Base-by-base conservation (phyloP, 1,140 invertebrate genomes). In the Plodia interpunctella region DNA sequence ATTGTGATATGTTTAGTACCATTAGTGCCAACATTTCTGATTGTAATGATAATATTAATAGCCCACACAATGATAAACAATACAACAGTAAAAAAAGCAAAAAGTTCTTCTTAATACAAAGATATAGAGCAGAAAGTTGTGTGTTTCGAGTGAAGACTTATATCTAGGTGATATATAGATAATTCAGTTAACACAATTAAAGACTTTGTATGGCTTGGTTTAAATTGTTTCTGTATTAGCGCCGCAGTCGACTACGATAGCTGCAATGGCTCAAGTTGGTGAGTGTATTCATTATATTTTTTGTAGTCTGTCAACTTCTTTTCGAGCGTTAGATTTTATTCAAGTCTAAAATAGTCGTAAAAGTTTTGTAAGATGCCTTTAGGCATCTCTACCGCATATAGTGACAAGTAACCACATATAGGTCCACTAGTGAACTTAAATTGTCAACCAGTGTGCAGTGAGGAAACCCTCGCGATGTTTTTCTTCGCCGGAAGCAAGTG, bases 171-270 rank as follows among this genome's bases (percentile, higher is more conserved):
- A 69, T 67, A 67, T 67, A 76, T 25, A 25, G 69, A 76, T 74
- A 78, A 76, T 67, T 66, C 65, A 21, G 61, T 53, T 79, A 79
- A 79, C 67, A 62, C 60, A 76, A 79, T 79, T 79, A 76, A 59
- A 62, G 54, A 38, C 62, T 49, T 51, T 10, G 32, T 35, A 35
- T 30, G 44, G 54, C 59, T 49, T 55, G 49, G 28, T 9, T 35
- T 17, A 17, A 15, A 17, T n/a, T 19, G 17, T 62, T 20, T 9
- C 35, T 49, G 28, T 52, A 35, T 25, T 3, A 3, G 2, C 21
- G 21, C 2, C 21, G 21, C 32, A 35, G 32, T 35, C 32, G 1
- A 13, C 9, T 2, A 10, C 32, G 21, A 3, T 10, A 35, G 32
- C 9, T 35, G 13, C 9, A 10, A 35, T 35, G 32, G 32, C 32